phyloP scores from a whole-genome alignment of 2,888 invertebrate genomes.

The Orthonevra nobilis region DNA sequence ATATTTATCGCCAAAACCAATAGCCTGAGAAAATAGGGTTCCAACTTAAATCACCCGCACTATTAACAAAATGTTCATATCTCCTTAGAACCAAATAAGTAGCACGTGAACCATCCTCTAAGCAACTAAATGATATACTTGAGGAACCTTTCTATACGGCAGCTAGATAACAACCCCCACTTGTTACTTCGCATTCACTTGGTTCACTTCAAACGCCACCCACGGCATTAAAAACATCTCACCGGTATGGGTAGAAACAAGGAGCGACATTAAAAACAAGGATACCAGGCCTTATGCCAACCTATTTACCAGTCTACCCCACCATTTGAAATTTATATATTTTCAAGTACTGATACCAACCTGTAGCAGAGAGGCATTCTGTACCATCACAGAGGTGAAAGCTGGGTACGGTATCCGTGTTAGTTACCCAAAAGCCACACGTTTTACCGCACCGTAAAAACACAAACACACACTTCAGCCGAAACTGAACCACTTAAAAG shows the following conservation, averaged over 20 bases:
- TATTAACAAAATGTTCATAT: constrained; percentile 3
- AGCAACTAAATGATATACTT: neutral
- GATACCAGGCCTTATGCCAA: constrained; percentile 3
- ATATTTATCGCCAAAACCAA: constrained; percentile 10
- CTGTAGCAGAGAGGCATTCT: constrained; percentile 14
- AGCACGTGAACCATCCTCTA: constrained; percentile 5
- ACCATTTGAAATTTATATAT: constrained; percentile 26
- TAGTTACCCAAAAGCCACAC: constrained; percentile 21
- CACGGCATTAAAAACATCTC: constrained; percentile 38
- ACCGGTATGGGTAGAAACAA: neutral
- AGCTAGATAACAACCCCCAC: constrained; percentile 25
- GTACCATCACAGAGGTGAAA: constrained; percentile 3
- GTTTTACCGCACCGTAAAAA: neutral
- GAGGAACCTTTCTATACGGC: neutral
- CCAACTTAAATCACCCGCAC: neutral
- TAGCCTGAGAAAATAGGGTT: constrained; percentile 11
- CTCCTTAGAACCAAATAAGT: neutral
- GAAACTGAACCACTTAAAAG: constrained; percentile 9
- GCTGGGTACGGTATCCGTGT: constrained; percentile 4
- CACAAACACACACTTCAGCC: neutral
- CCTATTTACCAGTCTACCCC: neutral
- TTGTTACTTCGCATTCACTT: constrained; percentile 51
- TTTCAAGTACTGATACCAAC: constrained; percentile 19
- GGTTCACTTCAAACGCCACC: constrained; percentile 32
- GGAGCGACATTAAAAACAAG: constrained; percentile 35